phyloP scores from a whole-genome alignment of 2,113 vertebrate genomes.

The cattle (Bos taurus) region ARS-UCD2.0 NC_037348.1:25903001-25903500 shows the following conservation, averaged over 20 bases:
- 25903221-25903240: rapidly evolving
- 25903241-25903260: background rate
- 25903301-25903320: background rate
- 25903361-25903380: background rate
- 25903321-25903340: background rate
- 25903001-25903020: background rate
- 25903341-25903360: background rate
- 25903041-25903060: background rate
- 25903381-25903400: background rate
- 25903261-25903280: background rate
- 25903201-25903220: background rate
- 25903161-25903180: background rate
- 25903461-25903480: background rate
- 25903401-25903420: background rate
- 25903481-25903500: background rate
- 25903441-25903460: background rate
- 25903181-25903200: background rate
- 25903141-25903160: background rate
- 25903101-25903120: background rate
- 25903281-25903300: background rate
- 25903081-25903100: background rate
- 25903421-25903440: background rate
- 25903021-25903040: background rate
- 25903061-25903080: background rate
- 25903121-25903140: background rate